A percentile compares a stretch with the other conserved stretches of the same genome.
Evolutionary conservation across 2,888 invertebrate genomes (phyloP).

Genomic region (Heliconius hortense): DNA sequence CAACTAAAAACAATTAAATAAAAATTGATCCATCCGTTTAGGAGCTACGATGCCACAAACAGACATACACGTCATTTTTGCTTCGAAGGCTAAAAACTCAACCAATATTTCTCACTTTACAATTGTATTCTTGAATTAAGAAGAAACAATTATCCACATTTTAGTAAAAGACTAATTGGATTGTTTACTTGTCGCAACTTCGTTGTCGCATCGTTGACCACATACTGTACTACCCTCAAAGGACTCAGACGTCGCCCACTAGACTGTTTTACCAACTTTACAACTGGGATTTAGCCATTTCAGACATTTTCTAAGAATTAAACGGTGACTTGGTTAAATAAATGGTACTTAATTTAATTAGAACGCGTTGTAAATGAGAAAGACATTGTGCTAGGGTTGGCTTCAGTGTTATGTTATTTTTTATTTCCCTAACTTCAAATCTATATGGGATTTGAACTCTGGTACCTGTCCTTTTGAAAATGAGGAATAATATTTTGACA

Average conservation of each 20-base stretch:
- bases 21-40: too few relatives aligned
- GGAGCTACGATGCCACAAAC: too few relatives aligned
- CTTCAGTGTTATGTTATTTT: too few relatives aligned
- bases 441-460: too few relatives aligned
- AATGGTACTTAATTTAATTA: slow-evolving; percentile 15
- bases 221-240: slow-evolving; percentile 25
- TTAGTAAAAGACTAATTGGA: slow-evolving; percentile 24
- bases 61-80: too few relatives aligned
- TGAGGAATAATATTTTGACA: too few relatives aligned
- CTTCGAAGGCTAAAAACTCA: too few relatives aligned
- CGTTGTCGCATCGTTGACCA: slow-evolving; percentile 27
- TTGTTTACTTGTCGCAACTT: slow-evolving; percentile 23
- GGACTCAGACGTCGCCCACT: slow-evolving; percentile 17
- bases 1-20: too few relatives aligned
- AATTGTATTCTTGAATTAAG: background rate
- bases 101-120: background rate
- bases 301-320: slow-evolving; percentile 7
- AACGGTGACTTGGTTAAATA: slow-evolving; percentile 13
- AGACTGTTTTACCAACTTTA: slow-evolving; percentile 23
- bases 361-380: slow-evolving; percentile 8
- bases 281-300: slow-evolving; percentile 23
- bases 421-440: too few relatives aligned
- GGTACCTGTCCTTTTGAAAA: too few relatives aligned
- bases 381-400: too few relatives aligned
- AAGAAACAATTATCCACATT: background rate